These are phyloP conservation scores for Synchiropus splendidus DNA, from an alignment of 2,113 vertebrate genomes.

Conservation along the genomic window DNA sequence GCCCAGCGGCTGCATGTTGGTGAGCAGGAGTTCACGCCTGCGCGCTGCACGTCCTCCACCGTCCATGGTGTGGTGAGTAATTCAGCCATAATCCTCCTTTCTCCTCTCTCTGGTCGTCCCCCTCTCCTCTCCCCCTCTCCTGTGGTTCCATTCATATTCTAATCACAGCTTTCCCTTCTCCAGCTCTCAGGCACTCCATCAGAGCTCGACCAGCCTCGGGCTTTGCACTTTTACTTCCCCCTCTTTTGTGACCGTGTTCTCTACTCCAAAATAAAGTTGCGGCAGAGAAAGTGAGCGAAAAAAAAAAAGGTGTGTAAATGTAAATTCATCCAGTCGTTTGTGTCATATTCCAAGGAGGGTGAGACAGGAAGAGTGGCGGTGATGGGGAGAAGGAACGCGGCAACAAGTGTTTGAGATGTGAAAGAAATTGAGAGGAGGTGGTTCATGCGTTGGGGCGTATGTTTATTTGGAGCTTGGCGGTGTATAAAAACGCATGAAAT, in stretches of 20 bases:
- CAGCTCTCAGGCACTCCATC: slow-evolving; percentile 90
- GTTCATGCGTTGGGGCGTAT: slow-evolving; percentile 32
- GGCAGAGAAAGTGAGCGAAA: slow-evolving; percentile 1
- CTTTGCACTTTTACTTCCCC: slow-evolving; percentile 84
- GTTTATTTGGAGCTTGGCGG: slow-evolving; percentile 41
- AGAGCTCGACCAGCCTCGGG: slow-evolving; percentile 75
- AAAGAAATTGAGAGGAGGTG: slow-evolving; percentile 15
- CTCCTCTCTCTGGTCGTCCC: slow-evolving; percentile 46
- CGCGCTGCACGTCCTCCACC: slow-evolving; percentile 66
- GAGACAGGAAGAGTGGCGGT: background rate
- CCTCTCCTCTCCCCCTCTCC: slow-evolving; percentile 80
- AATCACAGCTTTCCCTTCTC: slow-evolving; percentile 98
- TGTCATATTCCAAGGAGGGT: too few relatives aligned
- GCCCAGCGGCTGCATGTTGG: slow-evolving; percentile 1
- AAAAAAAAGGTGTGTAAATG: background rate
- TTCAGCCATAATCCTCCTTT: slow-evolving; percentile 96
- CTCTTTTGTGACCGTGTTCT: slow-evolving; percentile 65
- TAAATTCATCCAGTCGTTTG: too few relatives aligned
- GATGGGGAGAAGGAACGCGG: slow-evolving; percentile 1
- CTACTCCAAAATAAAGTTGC: slow-evolving; percentile 67
- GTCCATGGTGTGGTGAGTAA: slow-evolving; percentile 86
- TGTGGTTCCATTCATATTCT: slow-evolving; percentile 99
- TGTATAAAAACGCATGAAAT: slow-evolving; percentile 89
- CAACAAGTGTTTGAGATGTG: slow-evolving; percentile 56
- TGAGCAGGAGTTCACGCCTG: slow-evolving; percentile 26